Evolutionary conservation across 2,797 vertebrate genomes (phyloP), one percentile per base, ranked within the genome.

Genomic region (Peromyscus melanophrys): DNA sequence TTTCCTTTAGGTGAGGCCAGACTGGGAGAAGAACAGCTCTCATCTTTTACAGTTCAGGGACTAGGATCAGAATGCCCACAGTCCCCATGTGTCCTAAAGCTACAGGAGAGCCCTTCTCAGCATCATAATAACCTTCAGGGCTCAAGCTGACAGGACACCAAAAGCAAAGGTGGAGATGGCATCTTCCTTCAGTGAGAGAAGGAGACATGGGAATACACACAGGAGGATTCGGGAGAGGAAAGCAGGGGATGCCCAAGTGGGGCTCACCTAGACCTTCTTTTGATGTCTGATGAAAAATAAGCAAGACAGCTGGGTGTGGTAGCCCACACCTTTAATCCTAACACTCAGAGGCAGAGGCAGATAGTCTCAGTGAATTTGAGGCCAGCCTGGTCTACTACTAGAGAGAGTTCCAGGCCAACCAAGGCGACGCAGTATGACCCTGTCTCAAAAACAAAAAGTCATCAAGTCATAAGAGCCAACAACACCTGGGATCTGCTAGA

Each of bases 1-100:
- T 92, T 92, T 96, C 40, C 89, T 93, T 43, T 75, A 86, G 49
- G 82, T 84, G 69, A 92, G 71, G 87, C 93, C 87, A 94, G 61
- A 67, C 34, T 13, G 2, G 4, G n/a, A 77, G 34, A 14, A 52
- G 89, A 73, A 88, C 17, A n/a, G 37, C 34, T 8, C 27, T 92
- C 5, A 6, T 2, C 46, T 86, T 97, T 92, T 96, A 69, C 52
- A 67, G 55, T 61, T 52, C 1, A 78, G 49, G 0, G 59, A 27
- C n/a, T 94, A 77, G 37, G 78, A 92, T 61, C n/a, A 92, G 40
- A 86, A 65, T 11, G 65, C 52, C 69, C 34, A 31, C 6, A 17
- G 71, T 84, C 92, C 88, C 52, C 63, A 46, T 69, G 71, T n/a
- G 1, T 77, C 76, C 55, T 80, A 67, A 55, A 59, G 49, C 31